Percentiles rank a stretch among this genome's conserved stretches.
These are phyloP conservation scores for Podarcis muralis DNA, from an alignment of 2,113 vertebrate species.

Conservation along the genomic window DNA sequence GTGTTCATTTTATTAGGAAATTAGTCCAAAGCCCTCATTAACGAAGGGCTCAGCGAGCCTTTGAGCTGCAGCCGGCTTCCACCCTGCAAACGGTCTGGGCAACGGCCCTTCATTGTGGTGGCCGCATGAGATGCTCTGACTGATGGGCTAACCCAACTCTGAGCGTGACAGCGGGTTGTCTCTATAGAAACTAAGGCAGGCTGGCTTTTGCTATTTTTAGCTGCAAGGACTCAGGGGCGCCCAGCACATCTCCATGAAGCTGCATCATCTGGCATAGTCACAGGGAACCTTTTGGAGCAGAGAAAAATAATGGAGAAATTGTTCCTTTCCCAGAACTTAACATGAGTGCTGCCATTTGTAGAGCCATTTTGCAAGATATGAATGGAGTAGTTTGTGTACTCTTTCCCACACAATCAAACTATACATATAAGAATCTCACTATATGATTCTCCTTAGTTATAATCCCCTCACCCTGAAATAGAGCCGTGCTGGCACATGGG, in stretches of 20 bases:
- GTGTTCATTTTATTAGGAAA: background rate
- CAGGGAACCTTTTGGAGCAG: background rate
- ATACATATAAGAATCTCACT: background rate
- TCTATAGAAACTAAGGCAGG: conserved; percentile 20
- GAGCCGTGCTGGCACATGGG: too few species aligned
- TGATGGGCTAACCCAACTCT: background rate
- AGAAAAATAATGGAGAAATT: background rate
- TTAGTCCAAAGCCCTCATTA: background rate
- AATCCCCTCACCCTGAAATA: background rate
- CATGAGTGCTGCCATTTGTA: background rate
- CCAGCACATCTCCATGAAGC: background rate
- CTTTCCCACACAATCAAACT: background rate
- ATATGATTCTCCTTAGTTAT: background rate
- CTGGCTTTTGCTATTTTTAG: conserved; percentile 14
- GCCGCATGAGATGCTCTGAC: background rate
- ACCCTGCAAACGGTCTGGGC: background rate
- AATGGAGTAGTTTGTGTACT: background rate
- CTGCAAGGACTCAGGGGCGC: background rate
- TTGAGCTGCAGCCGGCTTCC: background rate
- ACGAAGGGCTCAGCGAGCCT: background rate
- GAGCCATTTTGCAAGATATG: background rate
- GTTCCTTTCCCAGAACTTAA: background rate
- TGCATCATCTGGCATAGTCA: background rate
- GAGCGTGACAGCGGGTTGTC: background rate
- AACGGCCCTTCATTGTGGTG: background rate